Base-by-base conservation (phyloP, 2,888 invertebrate species). In the Panopea generosa region DNA sequence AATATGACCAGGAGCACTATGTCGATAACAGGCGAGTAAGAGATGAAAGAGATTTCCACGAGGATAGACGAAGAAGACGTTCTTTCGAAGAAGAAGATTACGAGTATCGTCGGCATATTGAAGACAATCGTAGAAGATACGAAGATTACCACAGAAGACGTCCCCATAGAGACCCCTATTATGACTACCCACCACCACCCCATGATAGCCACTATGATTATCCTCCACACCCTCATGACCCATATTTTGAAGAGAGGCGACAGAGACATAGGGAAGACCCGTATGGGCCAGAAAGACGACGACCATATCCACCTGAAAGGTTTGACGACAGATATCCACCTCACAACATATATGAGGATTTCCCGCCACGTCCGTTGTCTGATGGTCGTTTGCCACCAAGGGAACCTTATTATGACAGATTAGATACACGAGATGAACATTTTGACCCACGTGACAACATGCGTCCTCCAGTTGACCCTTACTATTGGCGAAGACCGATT, bases 151-250 rank as follows among this genome's bases (percentile, higher is more conserved):
- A 45, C 18, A 45, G 45, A 45, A 45, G 45, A 45, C 45, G 33
- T 7, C 33, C 33, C 33, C 33, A 4, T 33, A 6, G 20, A 9
- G 33, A 33, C 33, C 33, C 16, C 45, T 16, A 45, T 45, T 45
- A 45, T 45, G 53, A 53, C 27, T 16, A 29, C 14, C 24, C 26
- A 2, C 53, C 26, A 9, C n/a, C n/a, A n/a, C n/a, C n/a, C n/a
- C 55, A 27, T 6, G 45, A 45, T 9, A 55, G 55, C 4, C 55
- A 56, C 29, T 45, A 45, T 27, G 55, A 43, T 47, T 52, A 65
- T 18, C 56, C 55, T 27, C n/a, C 16, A 16, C 45, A 18, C 45
- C 45, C 16, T 9, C 45, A 16, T 45, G 45, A 45, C 45, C 18
- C 45, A 9, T 16, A 45, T 18, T 45, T 9, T 45, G 45, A 65